Conservation (phyloP, 2,113 vertebrate genomes). For the Calonectris borealis region DNA sequence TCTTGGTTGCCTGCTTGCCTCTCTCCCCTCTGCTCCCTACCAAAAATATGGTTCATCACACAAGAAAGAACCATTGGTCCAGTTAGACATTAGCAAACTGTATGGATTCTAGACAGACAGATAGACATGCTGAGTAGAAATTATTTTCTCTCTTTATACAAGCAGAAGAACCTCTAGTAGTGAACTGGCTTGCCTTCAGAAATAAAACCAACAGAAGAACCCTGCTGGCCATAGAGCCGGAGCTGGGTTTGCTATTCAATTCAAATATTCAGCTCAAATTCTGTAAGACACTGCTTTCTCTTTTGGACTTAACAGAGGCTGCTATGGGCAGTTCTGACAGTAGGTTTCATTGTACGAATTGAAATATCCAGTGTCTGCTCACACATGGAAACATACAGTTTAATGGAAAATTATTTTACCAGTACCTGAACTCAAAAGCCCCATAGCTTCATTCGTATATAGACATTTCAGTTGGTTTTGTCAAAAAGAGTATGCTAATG, state of each 20-base stretch:
- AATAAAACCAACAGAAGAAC: neutral
- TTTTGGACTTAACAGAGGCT: neutral
- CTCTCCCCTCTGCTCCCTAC: neutral
- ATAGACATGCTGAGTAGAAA: neutral
- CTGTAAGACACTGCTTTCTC: neutral
- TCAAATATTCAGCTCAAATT: neutral
- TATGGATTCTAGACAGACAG: neutral
- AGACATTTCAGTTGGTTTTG: neutral
- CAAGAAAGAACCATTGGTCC: neutral
- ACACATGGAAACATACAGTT: neutral
- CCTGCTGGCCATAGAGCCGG: neutral
- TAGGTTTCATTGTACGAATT: neutral
- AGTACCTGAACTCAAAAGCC: neutral
- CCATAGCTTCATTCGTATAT: neutral
- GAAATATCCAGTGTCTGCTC: neutral
- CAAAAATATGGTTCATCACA: neutral
- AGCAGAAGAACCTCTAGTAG: neutral
- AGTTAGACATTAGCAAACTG: neutral
- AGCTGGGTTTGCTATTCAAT: neutral
- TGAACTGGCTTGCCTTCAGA: neutral
- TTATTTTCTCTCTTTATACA: neutral
- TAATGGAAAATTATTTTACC: neutral
- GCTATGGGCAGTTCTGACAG: neutral
- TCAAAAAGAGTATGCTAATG: neutral
- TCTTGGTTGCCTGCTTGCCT: neutral